Evolutionary conservation across 2,797 vertebrate genomes (phyloP).

Genomic region (Cyclura pinguis): DNA sequence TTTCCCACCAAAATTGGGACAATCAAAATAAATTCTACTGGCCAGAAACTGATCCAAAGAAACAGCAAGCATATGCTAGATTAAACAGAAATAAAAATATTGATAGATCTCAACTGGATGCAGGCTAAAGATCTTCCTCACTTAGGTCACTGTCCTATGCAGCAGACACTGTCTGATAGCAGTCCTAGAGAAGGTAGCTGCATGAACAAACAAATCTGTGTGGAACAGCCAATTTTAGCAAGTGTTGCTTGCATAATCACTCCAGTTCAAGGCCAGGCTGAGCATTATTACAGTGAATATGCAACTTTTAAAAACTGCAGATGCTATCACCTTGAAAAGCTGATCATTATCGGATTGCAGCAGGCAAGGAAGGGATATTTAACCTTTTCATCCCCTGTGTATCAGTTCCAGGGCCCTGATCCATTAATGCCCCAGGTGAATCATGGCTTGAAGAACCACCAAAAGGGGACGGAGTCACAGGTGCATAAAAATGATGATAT

Average conservation of each 20-base stretch:
- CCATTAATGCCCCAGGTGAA: no score
- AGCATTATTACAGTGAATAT: background rate
- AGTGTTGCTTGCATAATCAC: no score
- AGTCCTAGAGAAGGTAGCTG: background rate
- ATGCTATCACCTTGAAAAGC: background rate
- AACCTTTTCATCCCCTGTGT: background rate
- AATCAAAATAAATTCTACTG: constrained; percentile 10
- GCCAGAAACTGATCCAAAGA: background rate
- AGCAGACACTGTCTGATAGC: background rate
- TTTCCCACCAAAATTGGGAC: constrained; percentile 14
- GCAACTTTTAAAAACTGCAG: background rate
- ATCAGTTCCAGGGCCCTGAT: no score
- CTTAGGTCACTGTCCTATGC: background rate
- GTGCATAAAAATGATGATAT: no score
- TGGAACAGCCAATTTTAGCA: no score
- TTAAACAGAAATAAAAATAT: background rate
- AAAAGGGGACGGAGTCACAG: no score
- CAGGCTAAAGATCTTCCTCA: background rate
- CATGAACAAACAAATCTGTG: no score
- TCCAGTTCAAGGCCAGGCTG: background rate
- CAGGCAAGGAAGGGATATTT: background rate
- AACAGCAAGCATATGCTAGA: accelerated
- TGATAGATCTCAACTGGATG: constrained; percentile 17
- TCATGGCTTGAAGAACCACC: no score
- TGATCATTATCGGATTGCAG: background rate